Evolutionary conservation across 2,888 invertebrate species (phyloP).

Genomic region (Vanessa cardui): DNA sequence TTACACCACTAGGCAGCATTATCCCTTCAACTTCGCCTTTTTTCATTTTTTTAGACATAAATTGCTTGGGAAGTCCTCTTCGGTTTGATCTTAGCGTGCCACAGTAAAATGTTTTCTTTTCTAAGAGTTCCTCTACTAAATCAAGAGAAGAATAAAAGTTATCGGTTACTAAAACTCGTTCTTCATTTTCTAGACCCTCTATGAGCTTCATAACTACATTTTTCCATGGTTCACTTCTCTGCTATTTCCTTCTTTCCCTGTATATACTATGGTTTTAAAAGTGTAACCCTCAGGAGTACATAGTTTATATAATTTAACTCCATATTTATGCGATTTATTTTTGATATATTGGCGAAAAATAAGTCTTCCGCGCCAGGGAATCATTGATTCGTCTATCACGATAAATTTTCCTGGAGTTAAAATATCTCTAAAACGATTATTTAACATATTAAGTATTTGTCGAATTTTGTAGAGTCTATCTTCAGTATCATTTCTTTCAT

Average conservation of each 20-base stretch:
- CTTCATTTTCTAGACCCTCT: slow-evolving; percentile 32
- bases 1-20: slow-evolving; percentile 44
- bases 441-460: slow-evolving; percentile 21
- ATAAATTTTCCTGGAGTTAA: slow-evolving; percentile 12
- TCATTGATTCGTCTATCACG: slow-evolving; percentile 36
- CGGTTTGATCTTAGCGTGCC: slow-evolving; percentile 45
- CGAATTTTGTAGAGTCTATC: slow-evolving; percentile 23
- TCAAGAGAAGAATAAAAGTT: slow-evolving; percentile 44
- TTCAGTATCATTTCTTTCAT: slow-evolving; percentile 10
- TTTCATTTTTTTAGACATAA: slow-evolving; percentile 16
- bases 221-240: slow-evolving; percentile 34
- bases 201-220: slow-evolving; percentile 33
- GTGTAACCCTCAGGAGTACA: slow-evolving; percentile 39
- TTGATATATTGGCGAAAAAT: slow-evolving; percentile 50
- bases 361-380: slow-evolving; percentile 48
- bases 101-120: slow-evolving; percentile 41
- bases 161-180: slow-evolving; percentile 34
- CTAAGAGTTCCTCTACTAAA: slow-evolving; percentile 43
- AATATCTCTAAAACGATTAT: slow-evolving; percentile 15
- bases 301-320: slow-evolving; percentile 42
- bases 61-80: slow-evolving; percentile 42
- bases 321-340: slow-evolving; percentile 47
- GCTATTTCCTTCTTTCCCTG: slow-evolving; percentile 35
- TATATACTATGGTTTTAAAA: slow-evolving; percentile 33
- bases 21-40: slow-evolving; percentile 44